A percentile compares a stretch with the other conserved stretches of the same genome.
These are phyloP conservation scores for Lanistes nyassanus DNA, from an alignment of 1,140 invertebrate species.

Conservation along the genomic window DNA sequence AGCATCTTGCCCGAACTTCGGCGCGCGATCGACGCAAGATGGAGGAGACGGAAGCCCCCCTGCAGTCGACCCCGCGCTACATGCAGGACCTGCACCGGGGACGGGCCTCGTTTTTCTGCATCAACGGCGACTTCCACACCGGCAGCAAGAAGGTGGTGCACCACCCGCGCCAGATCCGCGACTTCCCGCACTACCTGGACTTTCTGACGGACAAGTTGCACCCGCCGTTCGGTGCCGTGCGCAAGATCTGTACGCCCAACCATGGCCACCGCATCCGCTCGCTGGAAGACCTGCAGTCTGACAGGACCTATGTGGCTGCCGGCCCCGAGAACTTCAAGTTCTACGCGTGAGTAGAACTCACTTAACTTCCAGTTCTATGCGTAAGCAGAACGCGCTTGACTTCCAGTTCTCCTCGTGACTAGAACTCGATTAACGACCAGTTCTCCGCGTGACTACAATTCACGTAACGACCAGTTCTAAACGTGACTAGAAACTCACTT, in stretches of 20 bases:
- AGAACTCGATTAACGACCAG: too few relatives aligned
- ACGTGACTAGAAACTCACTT: too few relatives aligned
- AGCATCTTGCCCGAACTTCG: neutral
- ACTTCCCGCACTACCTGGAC: slow-evolving; percentile 21
- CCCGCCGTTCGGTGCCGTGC: slow-evolving; percentile 20
- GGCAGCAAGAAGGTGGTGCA: slow-evolving; percentile 4
- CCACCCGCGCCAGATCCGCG: neutral
- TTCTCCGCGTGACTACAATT: too few relatives aligned
- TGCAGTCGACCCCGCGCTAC: slow-evolving; percentile 2
- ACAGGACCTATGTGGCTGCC: slow-evolving; percentile 9
- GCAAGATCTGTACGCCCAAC: slow-evolving; percentile 3
- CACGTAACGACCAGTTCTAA: too few relatives aligned
- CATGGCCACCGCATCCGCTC: slow-evolving; percentile 8
- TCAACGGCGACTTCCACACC: slow-evolving; percentile 17
- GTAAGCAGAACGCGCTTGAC: too few relatives aligned
- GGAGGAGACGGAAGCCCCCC: neutral
- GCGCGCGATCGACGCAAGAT: neutral
- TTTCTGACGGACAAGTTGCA: slow-evolving; percentile 16
- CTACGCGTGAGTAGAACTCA: slow-evolving; percentile 9
- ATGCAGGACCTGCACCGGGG: slow-evolving; percentile 13
- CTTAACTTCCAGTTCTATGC: too few relatives aligned
- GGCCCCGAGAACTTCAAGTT: slow-evolving; percentile 16
- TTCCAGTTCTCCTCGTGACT: too few relatives aligned
- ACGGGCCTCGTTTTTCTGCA: neutral
- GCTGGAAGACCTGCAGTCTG: slow-evolving; percentile 12